Base-by-base conservation (phyloP, 1,140 invertebrate genomes). In the Holotrichia oblita region DNA sequence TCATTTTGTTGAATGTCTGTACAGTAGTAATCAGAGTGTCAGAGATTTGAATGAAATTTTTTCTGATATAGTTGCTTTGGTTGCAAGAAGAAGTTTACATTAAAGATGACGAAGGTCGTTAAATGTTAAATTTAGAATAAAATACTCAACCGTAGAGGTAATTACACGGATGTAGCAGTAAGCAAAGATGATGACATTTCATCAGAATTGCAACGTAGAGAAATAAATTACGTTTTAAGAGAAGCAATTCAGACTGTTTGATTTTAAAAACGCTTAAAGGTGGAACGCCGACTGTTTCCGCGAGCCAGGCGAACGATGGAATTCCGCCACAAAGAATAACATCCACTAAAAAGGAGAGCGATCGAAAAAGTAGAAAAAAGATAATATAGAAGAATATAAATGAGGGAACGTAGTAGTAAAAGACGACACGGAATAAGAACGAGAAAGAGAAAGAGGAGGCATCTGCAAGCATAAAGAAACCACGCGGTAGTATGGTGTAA, bases 321-420 rank as follows among this genome's bases (percentile, higher is more conserved):
- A 69, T 69, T 69, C 22, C 27, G 27, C 22, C 61, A 22, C 61
- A 69, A 69, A 69, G 61, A 69, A 69, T 69, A 69, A 69, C 27
- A 69, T 69, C 22, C 22, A 22, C 61, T 9, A 69, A 34, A 69
- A 22, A 34, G 61, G 22, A 34, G 7, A 34, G 7, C 61, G 61
- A 69, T 69, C 27, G 22, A 69, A 69, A 69, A 34, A 69, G 61
- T 69, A 69, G 61, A 69, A 69, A 69, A 69, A 27, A 27, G 61
- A 69, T 69, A 69, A 22, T 69, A 69, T 22, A 69, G 22, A 27
- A 69, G 27, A 69, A 69, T 69, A 69, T 69, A 69, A 69, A 69
- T 69, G 61, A 69, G 61, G 61, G 61, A 69, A 69, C 17, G 22
- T 27, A n/a, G 48, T 34, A 34, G 27, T 34, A 34, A 1, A 4